These are phyloP conservation scores for Ctenomys sociabilis DNA, from an alignment of 2,113 vertebrate species.

Conservation along the genomic window DNA sequence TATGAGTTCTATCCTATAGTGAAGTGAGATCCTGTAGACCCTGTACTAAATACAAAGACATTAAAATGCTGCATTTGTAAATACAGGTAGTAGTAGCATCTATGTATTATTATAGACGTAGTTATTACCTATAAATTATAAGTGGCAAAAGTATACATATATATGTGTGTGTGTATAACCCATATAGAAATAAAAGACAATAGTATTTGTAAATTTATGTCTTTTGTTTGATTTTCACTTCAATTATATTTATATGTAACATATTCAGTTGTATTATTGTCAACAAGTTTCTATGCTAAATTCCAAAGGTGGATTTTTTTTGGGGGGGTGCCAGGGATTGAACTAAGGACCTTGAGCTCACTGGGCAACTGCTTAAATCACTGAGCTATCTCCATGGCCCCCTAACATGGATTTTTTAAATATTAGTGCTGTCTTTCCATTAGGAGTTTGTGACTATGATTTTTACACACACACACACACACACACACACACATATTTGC, in stretches of 20 bases:
- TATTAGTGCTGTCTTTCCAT: neutral
- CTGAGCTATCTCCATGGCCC: no score
- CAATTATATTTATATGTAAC: neutral
- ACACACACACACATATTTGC: neutral
- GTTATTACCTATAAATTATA: neutral
- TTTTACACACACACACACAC: neutral
- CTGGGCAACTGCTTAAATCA: no score
- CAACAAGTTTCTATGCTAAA: neutral
- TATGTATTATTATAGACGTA: neutral
- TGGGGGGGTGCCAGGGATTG: no score
- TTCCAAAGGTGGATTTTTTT: no score
- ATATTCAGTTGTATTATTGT: neutral
- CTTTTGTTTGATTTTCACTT: neutral
- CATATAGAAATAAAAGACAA: neutral
- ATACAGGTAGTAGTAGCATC: neutral
- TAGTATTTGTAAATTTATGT: neutral
- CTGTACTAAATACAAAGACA: neutral
- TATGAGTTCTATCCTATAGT: no score
- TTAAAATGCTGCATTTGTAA: neutral
- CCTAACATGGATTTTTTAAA: neutral
- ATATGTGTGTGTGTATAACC: neutral
- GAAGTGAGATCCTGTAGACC: no score
- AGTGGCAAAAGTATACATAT: neutral
- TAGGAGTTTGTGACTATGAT: neutral
- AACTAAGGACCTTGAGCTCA: no score